Percentiles rank a stretch among this genome's conserved stretches.
phyloP scores from a whole-genome alignment of 2,888 invertebrate species.

The Ornithoptera priamus region DNA sequence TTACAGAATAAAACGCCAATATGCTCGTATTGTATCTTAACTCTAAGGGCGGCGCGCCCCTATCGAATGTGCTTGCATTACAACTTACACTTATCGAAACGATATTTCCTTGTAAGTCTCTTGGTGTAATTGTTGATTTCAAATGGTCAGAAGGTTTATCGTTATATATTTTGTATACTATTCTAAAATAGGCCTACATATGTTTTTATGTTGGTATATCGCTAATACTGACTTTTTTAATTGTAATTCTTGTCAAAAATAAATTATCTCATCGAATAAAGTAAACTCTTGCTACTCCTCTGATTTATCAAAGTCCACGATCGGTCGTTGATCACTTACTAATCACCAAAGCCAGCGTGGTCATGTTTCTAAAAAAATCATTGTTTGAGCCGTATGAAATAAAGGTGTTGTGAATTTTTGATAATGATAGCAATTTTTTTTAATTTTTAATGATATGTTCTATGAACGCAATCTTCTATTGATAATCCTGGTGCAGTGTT shows the following conservation, averaged over 20 bases:
- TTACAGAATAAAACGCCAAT: conserved; percentile 42
- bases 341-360: too few species aligned
- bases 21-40: conserved; percentile 54
- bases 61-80: conserved; percentile 59
- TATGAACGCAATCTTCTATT: background rate
- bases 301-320: too few species aligned
- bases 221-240: too few species aligned
- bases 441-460: background rate
- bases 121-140: conserved; percentile 30
- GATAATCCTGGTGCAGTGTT: conserved; percentile 2
- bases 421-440: background rate
- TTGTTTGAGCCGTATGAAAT: too few species aligned
- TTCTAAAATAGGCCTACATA: too few species aligned
- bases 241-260: too few species aligned
- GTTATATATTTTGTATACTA: background rate
- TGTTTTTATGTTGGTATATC: too few species aligned
- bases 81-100: conserved; percentile 48
- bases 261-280: too few species aligned
- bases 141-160: background rate
- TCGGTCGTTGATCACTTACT: too few species aligned
- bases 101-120: conserved; percentile 34
- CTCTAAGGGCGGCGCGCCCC: conserved; percentile 60
- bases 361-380: too few species aligned
- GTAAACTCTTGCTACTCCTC: too few species aligned
- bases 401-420: background rate